Conservation (phyloP, 2,797 vertebrate species). For the Trichosurus vulpecula region DNA sequence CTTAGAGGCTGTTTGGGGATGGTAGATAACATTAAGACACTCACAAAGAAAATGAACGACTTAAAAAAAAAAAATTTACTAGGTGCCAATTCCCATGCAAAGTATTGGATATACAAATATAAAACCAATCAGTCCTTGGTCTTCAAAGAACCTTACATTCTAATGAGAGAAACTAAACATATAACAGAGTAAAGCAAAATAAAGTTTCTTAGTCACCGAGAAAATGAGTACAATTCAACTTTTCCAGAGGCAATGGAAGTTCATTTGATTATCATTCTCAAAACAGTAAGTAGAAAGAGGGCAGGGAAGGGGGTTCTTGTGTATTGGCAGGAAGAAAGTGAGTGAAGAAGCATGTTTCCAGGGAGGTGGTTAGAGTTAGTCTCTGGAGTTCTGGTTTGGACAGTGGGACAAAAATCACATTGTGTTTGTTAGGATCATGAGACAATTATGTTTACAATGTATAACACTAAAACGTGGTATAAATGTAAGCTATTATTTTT, state of each 20-base stretch:
- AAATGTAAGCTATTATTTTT: no score
- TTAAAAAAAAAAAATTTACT: background rate
- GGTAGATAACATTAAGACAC: background rate
- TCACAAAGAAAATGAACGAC: background rate
- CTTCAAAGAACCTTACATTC: background rate
- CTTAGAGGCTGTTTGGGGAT: background rate
- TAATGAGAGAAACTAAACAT: background rate
- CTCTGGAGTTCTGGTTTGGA: background rate
- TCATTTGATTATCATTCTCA: background rate
- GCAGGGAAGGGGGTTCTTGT: background rate
- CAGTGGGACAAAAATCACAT: background rate
- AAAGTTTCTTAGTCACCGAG: background rate
- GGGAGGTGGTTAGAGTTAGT: background rate
- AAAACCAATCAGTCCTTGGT: background rate
- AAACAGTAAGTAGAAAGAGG: background rate
- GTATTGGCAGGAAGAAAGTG: background rate
- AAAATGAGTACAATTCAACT: background rate
- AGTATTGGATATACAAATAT: background rate
- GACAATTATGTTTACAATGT: background rate
- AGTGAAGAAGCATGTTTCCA: background rate
- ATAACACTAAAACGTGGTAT: background rate
- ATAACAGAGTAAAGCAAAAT: background rate
- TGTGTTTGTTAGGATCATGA: background rate
- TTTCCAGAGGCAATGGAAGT: background rate
- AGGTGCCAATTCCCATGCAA: background rate